Base-by-base conservation (phyloP, 37 sponge, comb jelly and placozoan species). In the Ephydatia muelleri region DNA sequence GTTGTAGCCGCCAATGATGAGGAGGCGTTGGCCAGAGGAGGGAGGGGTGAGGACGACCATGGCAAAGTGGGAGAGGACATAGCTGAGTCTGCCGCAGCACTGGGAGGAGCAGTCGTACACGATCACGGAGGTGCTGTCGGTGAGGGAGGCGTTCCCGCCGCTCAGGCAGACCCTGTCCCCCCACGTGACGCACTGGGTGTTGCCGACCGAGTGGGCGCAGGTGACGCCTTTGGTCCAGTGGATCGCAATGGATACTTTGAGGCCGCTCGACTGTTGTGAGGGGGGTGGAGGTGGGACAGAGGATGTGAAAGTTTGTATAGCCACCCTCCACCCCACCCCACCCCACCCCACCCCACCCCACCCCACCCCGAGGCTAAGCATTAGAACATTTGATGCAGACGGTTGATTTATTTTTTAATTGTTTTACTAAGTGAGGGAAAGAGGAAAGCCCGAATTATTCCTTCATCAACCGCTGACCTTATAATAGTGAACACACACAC, bases 1-100 rank as follows among this genome's bases (percentile, higher is more conserved):
- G 64, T 87, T 30, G 47, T 69, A 87, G 2, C 88, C 88, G 6
- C 88, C 88, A n/a, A 87, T 36, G 16, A 87, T n/a, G 37, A 75
- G 37, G 48, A 82, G 66, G 33, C 77, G 76, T 27, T 47, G 40
- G 37, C 43, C 35, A 1, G 26, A 37, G 31, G 6, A 21, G 47
- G 47, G 47, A 11, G 47, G 4, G 4, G 57, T 14, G 27, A 87
- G 68, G 35, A 82, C 77, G 23, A 57, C 76, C 76, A 87, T 76
- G 4, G 88, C 82, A 68, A 87, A 87, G 36, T 66, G 82, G 27
- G 49, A 37, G 49, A 68, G 37, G 49, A 43, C 1, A 57, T 77
- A 82, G 43, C 19, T 12, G n/a, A 78, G 40, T 26, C 30, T 27
- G 23, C 77, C 77, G 29, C 77, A 38, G 19, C 43, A n/a, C 26